These are phyloP conservation scores for Misgurnus anguillicaudatus DNA, from an alignment of 2,113 vertebrate species.

Conservation along the genomic window DNA sequence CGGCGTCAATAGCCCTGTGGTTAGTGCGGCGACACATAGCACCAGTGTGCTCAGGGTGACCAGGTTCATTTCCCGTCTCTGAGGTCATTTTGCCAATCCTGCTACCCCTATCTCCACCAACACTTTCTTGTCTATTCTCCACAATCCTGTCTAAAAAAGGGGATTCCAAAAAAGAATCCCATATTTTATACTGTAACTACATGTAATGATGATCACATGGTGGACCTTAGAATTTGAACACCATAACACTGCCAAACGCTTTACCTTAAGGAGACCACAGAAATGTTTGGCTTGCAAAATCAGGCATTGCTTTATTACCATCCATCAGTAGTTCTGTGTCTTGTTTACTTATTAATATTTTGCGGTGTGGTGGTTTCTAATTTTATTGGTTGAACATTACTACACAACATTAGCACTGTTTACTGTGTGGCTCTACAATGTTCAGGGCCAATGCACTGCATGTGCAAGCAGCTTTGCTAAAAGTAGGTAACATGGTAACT, in stretches of 20 bases:
- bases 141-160: too few species aligned
- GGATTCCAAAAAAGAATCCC: too few species aligned
- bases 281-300: slow-evolving; percentile 10
- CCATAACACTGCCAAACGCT: slow-evolving; percentile 9
- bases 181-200: too few species aligned
- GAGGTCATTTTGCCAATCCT: too few species aligned
- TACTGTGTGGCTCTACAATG: background rate
- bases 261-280: background rate
- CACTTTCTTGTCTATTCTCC: too few species aligned
- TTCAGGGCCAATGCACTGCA: slow-evolving; percentile 6
- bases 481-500: background rate
- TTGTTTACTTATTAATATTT: slow-evolving; percentile 29
- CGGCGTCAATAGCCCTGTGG: background rate
- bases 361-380: slow-evolving; percentile 11
- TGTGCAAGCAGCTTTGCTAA: background rate
- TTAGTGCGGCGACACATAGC: too few species aligned
- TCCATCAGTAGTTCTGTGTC: slow-evolving; percentile 23
- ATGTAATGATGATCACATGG: background rate
- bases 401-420: slow-evolving; percentile 11
- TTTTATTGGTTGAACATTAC: slow-evolving; percentile 26
- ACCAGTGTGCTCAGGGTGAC: background rate
- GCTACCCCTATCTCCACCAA: too few species aligned
- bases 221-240: background rate
- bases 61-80: too few species aligned
- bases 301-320: background rate